Base-by-base conservation (phyloP, 2,113 vertebrate genomes). In the Anhinga rufa region DNA sequence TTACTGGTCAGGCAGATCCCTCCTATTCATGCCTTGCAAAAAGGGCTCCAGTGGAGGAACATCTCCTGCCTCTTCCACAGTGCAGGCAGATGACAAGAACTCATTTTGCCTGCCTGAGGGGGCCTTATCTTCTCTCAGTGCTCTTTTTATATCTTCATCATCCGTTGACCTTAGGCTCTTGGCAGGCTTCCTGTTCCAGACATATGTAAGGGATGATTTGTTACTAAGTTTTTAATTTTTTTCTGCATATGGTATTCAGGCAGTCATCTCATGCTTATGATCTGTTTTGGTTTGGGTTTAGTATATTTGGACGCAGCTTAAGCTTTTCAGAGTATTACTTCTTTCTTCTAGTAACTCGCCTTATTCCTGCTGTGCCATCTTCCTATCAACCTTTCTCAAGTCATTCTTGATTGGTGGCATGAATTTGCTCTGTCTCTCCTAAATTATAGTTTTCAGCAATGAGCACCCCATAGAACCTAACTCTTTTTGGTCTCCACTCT, bases 201-300 rank as follows among this genome's bases (percentile, higher is more conserved):
- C 44, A 31, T 4, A 2, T 32, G 2, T 52, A 36, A 69, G 19
- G 10, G 18, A 22, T 62, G 21, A 25, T 38, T 86, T 66, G 32
- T 60, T 88, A 28, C 18, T 48, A 1, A 5, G 55, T 68, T 66
- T 49, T 38, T 4, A 19, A 5, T 15, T 29, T 76, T 74, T 64
- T 42, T 17, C 9, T 46, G 4, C 14, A 5, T 64, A 16, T 75
- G 74, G 10, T 79, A 1, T 70, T 88, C 1, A 0, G 21, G 8
- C 14, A 74, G 18, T 77, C 10, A 17, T 38, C 12, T 82, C 14
- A 40, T 48, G 32, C 18, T 64, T 80, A n/a, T 57, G 20, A 26
- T 82, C 19, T 77, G 26, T 34, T 93, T 71, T 58, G 21, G 1
- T 71, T 90, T 64, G 14, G 4, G 26, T 82, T 92, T 79, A 49